phyloP scores from a whole-genome alignment of 35 echinoderm and acorn worm species.

The Amphiura filiformis region DNA sequence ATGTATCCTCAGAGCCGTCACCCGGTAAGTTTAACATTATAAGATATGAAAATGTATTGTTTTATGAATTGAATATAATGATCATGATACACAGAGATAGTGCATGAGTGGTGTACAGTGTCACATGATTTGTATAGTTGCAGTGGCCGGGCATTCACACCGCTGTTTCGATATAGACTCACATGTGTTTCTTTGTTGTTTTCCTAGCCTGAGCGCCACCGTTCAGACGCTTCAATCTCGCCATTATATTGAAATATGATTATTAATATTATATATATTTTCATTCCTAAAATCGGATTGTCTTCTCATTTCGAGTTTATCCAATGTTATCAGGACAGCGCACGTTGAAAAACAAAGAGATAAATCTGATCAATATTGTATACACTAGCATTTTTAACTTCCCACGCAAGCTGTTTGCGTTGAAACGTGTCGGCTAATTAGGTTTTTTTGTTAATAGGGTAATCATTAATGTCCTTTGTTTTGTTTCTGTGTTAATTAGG shows the following conservation, averaged over 20 bases:
- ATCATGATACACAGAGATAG: not conserved
- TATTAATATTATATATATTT: too few relatives aligned
- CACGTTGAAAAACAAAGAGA: too few relatives aligned
- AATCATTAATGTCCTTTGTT: too few relatives aligned
- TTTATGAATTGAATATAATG: not conserved
- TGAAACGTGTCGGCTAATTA: too few relatives aligned
- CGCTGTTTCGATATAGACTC: not conserved
- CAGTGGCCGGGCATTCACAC: not conserved
- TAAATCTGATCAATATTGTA: too few relatives aligned
- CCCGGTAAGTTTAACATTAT: conserved; percentile 68
- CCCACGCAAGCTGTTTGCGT: too few relatives aligned
- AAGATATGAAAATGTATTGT: conserved; percentile 1
- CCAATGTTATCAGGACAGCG: too few relatives aligned
- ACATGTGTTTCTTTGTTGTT: not conserved
- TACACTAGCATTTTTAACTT: too few relatives aligned
- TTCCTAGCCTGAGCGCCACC: not conserved
- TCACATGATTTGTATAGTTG: not conserved
- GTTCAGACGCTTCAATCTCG: not conserved
- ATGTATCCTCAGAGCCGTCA: conserved; percentile 93
- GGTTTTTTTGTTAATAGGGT: too few relatives aligned
- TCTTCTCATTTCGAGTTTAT: too few relatives aligned
- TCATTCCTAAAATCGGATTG: too few relatives aligned
- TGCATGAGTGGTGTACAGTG: not conserved
- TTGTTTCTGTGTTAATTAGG: conserved; percentile 37
- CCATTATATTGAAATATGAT: too few relatives aligned